A percentile compares a stretch with the other conserved stretches of the same genome.
These are phyloP conservation scores for Biston stratarius DNA, from an alignment of 2,888 invertebrate genomes.

Conservation along the genomic window DNA sequence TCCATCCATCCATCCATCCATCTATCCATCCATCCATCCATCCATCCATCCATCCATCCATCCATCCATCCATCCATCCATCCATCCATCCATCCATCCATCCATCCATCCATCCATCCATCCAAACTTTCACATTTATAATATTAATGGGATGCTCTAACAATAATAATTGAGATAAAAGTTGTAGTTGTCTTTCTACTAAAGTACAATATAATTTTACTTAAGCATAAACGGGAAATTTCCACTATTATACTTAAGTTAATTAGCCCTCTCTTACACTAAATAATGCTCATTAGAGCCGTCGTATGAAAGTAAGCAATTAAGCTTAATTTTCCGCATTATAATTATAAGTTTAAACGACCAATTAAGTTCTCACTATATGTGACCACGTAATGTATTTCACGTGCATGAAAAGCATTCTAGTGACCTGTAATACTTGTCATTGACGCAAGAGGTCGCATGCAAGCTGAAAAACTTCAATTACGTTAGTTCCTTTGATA, in stretches of 20 bases:
- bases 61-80: too few species aligned
- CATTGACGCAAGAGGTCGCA: slow-evolving; percentile 40
- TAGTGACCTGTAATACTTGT: slow-evolving; percentile 13
- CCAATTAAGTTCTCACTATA: slow-evolving; percentile 26
- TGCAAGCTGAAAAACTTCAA: slow-evolving; percentile 33
- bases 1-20: too few species aligned
- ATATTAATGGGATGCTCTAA: too few species aligned
- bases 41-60: too few species aligned
- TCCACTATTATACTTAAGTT: slow-evolving; percentile 10
- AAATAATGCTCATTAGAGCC: slow-evolving; percentile 28
- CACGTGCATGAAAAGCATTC: slow-evolving; percentile 29
- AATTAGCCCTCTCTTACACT: slow-evolving; percentile 9
- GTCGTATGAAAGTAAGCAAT: slow-evolving; percentile 23
- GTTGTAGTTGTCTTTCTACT: not conserved
- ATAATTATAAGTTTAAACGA: slow-evolving; percentile 33
- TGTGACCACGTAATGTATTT: slow-evolving; percentile 21
- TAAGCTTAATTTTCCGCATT: slow-evolving; percentile 21
- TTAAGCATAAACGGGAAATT: slow-evolving; percentile 4
- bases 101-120: too few species aligned
- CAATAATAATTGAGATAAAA: too few species aligned
- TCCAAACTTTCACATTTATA: too few species aligned
- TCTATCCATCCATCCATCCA: too few species aligned
- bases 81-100: too few species aligned
- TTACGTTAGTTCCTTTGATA: not conserved
- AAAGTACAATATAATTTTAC: not conserved